phyloP scores from a whole-genome alignment of 2,113 vertebrate genomes.

The Polyodon spathula region DNA sequence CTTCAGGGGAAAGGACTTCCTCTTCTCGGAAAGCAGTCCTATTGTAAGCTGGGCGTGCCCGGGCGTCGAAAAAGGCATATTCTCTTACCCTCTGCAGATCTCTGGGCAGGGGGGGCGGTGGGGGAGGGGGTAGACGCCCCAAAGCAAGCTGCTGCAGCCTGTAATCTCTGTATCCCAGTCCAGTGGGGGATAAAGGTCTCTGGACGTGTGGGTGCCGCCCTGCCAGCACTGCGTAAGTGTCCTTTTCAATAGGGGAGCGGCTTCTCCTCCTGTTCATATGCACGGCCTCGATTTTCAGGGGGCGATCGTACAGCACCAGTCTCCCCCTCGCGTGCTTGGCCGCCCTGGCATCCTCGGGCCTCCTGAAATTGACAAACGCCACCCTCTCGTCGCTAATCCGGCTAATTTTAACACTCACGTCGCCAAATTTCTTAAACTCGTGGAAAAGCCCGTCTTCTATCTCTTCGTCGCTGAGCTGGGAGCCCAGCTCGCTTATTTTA shows the following conservation, averaged over 20 bases:
- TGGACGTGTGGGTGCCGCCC: conserved; percentile 66
- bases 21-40: conserved; percentile 76
- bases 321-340: conserved; percentile 85
- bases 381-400: conserved; percentile 84
- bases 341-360: conserved; percentile 83
- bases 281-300: conserved; percentile 85
- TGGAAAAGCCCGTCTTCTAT: conserved; percentile 95
- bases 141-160: conserved; percentile 84
- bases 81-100: conserved; percentile 81
- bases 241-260: conserved; percentile 81
- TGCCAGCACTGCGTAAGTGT: conserved; percentile 55
- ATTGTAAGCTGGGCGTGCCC: conserved; percentile 71
- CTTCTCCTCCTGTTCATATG: conserved; percentile 74
- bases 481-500: conserved; percentile 90
- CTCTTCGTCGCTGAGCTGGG: conserved; percentile 85
- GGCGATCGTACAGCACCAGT: conserved; percentile 84
- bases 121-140: conserved; percentile 79
- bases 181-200: conserved; percentile 75
- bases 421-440: conserved; percentile 91
- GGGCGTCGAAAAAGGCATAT: conserved; percentile 78
- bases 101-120: conserved; percentile 75
- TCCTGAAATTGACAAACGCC: conserved; percentile 87
- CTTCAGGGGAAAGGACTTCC: conserved; percentile 91
- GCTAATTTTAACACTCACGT: conserved; percentile 92
- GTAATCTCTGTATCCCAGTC: conserved; percentile 84